Evolutionary conservation across 2,113 vertebrate genomes (phyloP), one percentile per base, ranked within the genome.

Genomic region (Ariopsis seemanni): DNA sequence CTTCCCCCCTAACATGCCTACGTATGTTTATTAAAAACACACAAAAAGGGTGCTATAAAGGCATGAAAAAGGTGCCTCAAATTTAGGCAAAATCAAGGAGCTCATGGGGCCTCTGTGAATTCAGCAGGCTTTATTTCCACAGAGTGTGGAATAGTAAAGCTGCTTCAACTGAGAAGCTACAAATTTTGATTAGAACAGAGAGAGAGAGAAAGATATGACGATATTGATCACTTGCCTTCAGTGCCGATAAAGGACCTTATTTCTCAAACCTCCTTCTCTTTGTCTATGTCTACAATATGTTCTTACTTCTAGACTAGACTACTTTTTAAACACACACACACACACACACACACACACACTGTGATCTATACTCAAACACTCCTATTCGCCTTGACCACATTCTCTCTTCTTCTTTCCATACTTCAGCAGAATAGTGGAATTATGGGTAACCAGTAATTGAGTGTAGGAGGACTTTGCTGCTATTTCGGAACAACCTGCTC

Each of bases 301-400:
- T 48, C 78, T 86, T 69, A 74, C 80, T 27, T 50, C 15, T 18
- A 27, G 53, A 86, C 30, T 69, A 57, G 77, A 79, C 52, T 75
- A 42, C 71, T 17, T 75, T 75, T 52, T 18, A 27, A 69, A 87
- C 57, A 83, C 67, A 83, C 34, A 71, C 55, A 82, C 80, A 82
- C 80, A 87, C 80, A 83, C 78, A 74, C 81, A 84, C 82, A 80
- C 27, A 82, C 57, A 82, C 42, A 63, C 42, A 42, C 84, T 53
- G 74, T 77, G 74, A 77, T 77, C 84, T 83, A 84, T 90, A 63
- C 50, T 65, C 80, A 75, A 63, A 88, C 87, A 84, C 80, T 30
- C 62, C 80, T 84, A 72, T 71, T 72, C 63, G n/a, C 71, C 77
- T 83, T 83, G 85, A 83, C 79, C 80, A 86, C 30, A 55, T 15